Conservation (phyloP, 2,113 vertebrate genomes). For the Oreocharis arfaki region DNA sequence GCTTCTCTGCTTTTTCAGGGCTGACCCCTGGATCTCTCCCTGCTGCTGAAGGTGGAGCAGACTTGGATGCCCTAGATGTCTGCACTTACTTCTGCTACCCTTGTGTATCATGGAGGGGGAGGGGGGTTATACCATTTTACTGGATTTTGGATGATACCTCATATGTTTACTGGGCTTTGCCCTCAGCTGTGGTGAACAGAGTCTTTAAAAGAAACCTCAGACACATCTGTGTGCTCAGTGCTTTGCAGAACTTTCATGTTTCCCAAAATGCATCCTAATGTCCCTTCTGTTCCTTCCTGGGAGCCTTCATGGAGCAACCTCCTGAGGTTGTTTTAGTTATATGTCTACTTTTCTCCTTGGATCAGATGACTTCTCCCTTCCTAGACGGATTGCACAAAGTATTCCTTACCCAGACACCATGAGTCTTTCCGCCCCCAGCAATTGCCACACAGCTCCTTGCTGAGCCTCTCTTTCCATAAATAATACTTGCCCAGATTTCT, state of each 20-base stretch:
- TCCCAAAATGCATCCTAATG: background rate
- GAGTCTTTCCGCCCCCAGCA: constrained; percentile 15
- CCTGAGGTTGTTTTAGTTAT: background rate
- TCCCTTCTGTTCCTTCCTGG: background rate
- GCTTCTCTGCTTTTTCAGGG: background rate
- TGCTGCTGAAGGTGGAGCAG: background rate
- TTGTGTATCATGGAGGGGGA: no score
- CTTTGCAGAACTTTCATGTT: background rate
- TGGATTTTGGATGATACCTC: background rate
- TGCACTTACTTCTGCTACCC: background rate
- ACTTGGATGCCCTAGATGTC: background rate
- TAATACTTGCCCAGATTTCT: background rate
- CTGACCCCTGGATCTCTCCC: background rate
- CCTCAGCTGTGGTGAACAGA: background rate
- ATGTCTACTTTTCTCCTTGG: constrained; percentile 6
- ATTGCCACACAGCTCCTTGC: constrained; percentile 28
- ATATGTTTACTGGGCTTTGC: background rate
- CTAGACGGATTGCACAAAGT: constrained; percentile 58
- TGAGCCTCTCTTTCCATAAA: constrained; percentile 31
- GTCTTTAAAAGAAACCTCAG: background rate
- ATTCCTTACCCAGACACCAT: constrained; percentile 30
- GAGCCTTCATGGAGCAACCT: background rate
- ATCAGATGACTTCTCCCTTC: constrained; percentile 9
- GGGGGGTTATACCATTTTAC: background rate
- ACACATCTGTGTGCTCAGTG: background rate